These are phyloP conservation scores for Adoxophyes honmai DNA, from an alignment of 1,140 invertebrate genomes.

Conservation along the genomic window DNA sequence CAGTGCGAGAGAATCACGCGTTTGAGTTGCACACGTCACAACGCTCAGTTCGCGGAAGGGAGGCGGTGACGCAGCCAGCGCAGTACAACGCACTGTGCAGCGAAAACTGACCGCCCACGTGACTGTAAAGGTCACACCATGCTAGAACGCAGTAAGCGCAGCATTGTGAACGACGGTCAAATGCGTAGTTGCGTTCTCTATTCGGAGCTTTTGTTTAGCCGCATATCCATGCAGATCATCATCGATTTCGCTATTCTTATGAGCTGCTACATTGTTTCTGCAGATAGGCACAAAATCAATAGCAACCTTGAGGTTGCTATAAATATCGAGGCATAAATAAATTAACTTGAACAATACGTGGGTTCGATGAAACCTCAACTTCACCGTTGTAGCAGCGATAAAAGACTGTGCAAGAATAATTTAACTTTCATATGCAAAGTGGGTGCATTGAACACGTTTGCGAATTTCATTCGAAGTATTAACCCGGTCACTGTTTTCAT, in stretches of 20 bases:
- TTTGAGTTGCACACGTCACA: background rate
- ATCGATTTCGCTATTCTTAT: conserved; percentile 2
- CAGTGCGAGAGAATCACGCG: background rate
- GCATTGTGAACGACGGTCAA: conserved; percentile 11
- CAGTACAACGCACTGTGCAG: conserved; percentile 28
- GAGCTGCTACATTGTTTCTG: background rate
- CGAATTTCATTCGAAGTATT: conserved; percentile 23
- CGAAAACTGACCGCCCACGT: conserved; percentile 48
- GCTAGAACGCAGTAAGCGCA: conserved; percentile 4
- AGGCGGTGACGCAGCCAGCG: conserved; percentile 35
- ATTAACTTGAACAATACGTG: background rate
- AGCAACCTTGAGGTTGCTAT: conserved; percentile 6
- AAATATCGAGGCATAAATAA: background rate
- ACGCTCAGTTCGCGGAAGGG: background rate
- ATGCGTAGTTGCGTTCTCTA: conserved; percentile 7
- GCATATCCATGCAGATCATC: background rate
- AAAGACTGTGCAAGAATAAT: background rate
- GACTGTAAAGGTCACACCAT: conserved; percentile 42
- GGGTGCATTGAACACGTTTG: conserved; percentile 2
- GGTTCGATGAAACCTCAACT: too few relatives aligned
- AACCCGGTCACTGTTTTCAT: conserved; percentile 39
- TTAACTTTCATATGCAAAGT: conserved; percentile 1
- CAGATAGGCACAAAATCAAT: background rate
- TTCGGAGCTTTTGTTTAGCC: background rate
- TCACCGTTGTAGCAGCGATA: too few relatives aligned